phyloP scores from a whole-genome alignment of 2,888 invertebrate species.

The Platycheirus albimanus region DNA sequence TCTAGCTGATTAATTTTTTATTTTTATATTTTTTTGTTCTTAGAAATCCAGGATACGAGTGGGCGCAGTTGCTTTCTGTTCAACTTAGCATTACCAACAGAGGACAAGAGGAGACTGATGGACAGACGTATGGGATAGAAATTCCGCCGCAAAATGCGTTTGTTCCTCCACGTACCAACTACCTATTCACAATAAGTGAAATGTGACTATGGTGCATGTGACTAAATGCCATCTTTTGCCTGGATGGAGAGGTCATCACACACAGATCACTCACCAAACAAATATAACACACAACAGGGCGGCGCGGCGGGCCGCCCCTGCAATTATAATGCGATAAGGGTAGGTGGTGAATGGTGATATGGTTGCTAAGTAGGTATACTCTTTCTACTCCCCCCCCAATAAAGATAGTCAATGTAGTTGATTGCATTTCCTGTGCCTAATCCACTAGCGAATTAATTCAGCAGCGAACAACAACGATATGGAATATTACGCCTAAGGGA shows the following conservation, averaged over 20 bases:
- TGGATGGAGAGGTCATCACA: slow-evolving; percentile 45
- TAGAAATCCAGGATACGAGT: slow-evolving; percentile 37
- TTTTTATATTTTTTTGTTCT: slow-evolving; percentile 19
- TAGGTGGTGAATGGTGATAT: slow-evolving; percentile 9
- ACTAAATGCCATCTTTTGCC: slow-evolving; percentile 25
- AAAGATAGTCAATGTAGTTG: slow-evolving; percentile 56
- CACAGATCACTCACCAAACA: slow-evolving; percentile 20
- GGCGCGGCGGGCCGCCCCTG: slow-evolving; percentile 75
- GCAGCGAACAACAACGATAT: slow-evolving; percentile 18
- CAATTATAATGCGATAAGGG: slow-evolving; percentile 74
- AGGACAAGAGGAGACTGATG: not conserved
- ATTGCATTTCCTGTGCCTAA: slow-evolving; percentile 71
- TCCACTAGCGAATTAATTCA: slow-evolving; percentile 67
- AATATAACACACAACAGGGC: slow-evolving; percentile 74
- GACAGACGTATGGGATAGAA: slow-evolving; percentile 5
- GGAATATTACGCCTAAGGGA: slow-evolving; percentile 66
- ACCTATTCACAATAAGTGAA: not conserved
- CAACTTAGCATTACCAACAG: slow-evolving; percentile 4
- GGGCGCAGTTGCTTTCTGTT: slow-evolving; percentile 26
- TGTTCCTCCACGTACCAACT: slow-evolving; percentile 28
- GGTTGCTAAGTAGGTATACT: not conserved
- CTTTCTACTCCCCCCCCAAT: slow-evolving; percentile 12
- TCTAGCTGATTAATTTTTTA: slow-evolving; percentile 66
- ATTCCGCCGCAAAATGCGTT: slow-evolving; percentile 35
- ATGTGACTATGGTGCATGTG: slow-evolving; percentile 20